Percentiles rank a stretch among this genome's conserved stretches.
These are phyloP conservation scores for Prenolepis imparis DNA, from an alignment of 2,888 invertebrate genomes.

Conservation along the genomic window DNA sequence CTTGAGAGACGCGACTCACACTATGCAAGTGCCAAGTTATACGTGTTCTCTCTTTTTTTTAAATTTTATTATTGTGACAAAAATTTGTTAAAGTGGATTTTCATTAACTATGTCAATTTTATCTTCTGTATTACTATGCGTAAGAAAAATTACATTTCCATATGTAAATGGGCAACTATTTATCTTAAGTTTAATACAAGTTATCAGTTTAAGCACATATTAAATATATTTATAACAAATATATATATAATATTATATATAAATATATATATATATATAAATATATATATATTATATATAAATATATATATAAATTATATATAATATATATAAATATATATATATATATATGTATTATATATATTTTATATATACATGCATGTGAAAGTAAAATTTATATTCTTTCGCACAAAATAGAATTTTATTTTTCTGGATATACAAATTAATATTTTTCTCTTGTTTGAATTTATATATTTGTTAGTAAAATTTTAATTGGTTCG, in stretches of 20 bases:
- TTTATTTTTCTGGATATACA: neutral
- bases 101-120: neutral
- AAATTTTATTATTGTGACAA: slow-evolving; percentile 23
- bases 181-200: neutral
- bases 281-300: too few species aligned
- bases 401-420: neutral
- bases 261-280: too few species aligned
- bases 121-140: neutral
- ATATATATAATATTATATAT: too few species aligned
- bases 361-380: neutral
- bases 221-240: neutral
- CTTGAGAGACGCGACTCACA: slow-evolving; percentile 1
- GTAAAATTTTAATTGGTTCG: too few species aligned
- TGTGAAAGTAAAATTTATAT: neutral
- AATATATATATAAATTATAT: too few species aligned
- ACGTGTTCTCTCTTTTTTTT: neutral
- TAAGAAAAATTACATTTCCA: neutral
- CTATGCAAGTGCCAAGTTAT: slow-evolving; percentile 31
- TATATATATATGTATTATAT: too few species aligned
- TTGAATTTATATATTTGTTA: neutral
- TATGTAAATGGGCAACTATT: neutral
- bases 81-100: neutral
- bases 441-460: neutral
- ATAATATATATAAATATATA: too few species aligned
- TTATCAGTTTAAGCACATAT: neutral